Conservation (phyloP, 2,888 invertebrate species). For the Tetragonisca angustula region DNA sequence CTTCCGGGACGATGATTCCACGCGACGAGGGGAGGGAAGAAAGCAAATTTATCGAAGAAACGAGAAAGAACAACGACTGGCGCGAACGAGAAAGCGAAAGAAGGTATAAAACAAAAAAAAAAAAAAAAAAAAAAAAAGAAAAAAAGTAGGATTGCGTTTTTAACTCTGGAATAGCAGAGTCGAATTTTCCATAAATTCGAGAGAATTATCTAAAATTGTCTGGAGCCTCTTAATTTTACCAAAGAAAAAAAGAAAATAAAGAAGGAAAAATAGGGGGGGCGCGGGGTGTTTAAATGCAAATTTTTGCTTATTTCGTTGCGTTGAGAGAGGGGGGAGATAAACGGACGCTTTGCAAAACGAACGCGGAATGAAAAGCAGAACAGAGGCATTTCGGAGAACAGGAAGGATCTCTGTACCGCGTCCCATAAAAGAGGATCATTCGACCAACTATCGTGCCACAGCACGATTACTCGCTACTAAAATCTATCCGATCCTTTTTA, state of each 20-base stretch:
- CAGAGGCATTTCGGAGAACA: slow-evolving; percentile 10
- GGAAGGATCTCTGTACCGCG: slow-evolving; percentile 5
- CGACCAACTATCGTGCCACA: slow-evolving; percentile 24
- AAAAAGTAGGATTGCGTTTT: no score
- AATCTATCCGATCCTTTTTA: slow-evolving; percentile 54
- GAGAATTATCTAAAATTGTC: no score
- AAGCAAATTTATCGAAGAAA: slow-evolving; percentile 7
- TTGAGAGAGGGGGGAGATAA: slow-evolving; percentile 17
- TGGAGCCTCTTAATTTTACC: no score
- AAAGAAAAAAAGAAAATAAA: no score
- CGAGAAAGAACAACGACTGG: no score
- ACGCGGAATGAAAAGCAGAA: slow-evolving; percentile 24
- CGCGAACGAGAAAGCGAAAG: no score
- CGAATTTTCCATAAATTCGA: no score
- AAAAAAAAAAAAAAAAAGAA: no score
- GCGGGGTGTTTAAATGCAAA: slow-evolving; percentile 30
- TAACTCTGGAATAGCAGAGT: no score
- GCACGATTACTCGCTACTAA: slow-evolving; percentile 53
- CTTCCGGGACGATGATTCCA: slow-evolving; percentile 48
- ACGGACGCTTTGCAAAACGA: slow-evolving; percentile 35
- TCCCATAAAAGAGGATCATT: slow-evolving; percentile 50
- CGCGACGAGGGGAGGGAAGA: background rate
- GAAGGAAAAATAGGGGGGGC: background rate
- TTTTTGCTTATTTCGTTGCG: slow-evolving; percentile 21
- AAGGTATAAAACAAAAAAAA: no score